Evolutionary conservation across 2,888 invertebrate genomes (phyloP).

Genomic region (Siphonodentalium dalli): DNA sequence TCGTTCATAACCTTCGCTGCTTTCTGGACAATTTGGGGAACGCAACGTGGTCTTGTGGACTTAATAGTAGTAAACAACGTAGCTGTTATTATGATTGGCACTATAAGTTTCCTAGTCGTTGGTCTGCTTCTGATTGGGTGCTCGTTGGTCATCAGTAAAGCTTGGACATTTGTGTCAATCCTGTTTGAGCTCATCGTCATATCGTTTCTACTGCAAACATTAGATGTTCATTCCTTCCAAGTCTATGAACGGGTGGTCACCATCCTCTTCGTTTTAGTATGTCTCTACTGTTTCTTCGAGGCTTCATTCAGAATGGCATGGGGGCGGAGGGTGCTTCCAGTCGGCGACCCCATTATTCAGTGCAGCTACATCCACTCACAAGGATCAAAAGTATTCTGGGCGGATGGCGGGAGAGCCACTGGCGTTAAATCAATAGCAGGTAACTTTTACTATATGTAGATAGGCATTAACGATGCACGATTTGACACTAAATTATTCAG

Average conservation of each 20-base stretch:
- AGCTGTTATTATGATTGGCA: slow-evolving; percentile 28
- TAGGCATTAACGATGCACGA: neutral
- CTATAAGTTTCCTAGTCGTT: slow-evolving; percentile 33
- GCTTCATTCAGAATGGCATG: slow-evolving; percentile 26
- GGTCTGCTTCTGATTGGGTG: slow-evolving; percentile 33
- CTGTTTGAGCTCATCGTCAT: slow-evolving; percentile 35
- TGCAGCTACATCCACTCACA: slow-evolving; percentile 39
- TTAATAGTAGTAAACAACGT: slow-evolving; percentile 23
- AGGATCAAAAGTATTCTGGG: slow-evolving; percentile 34
- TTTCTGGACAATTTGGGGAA: slow-evolving; percentile 44
- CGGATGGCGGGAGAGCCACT: slow-evolving; percentile 33
- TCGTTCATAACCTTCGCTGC: slow-evolving; percentile 36
- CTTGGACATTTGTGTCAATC: slow-evolving; percentile 32
- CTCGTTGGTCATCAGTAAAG: slow-evolving; percentile 36
- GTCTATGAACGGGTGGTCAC: slow-evolving; percentile 36
- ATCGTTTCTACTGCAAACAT: slow-evolving; percentile 29
- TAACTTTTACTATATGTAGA: slow-evolving; percentile 10
- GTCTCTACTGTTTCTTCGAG: slow-evolving; percentile 37
- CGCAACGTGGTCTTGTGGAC: slow-evolving; percentile 29
- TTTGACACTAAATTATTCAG: too few species aligned
- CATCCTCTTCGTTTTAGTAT: slow-evolving; percentile 35
- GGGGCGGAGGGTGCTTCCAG: slow-evolving; percentile 35
- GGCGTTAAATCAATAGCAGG: slow-evolving; percentile 43
- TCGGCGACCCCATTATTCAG: slow-evolving; percentile 38
- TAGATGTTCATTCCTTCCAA: slow-evolving; percentile 23